phyloP scores from a whole-genome alignment of 2,888 invertebrate species.

The Chymomyza caudatula region DNA sequence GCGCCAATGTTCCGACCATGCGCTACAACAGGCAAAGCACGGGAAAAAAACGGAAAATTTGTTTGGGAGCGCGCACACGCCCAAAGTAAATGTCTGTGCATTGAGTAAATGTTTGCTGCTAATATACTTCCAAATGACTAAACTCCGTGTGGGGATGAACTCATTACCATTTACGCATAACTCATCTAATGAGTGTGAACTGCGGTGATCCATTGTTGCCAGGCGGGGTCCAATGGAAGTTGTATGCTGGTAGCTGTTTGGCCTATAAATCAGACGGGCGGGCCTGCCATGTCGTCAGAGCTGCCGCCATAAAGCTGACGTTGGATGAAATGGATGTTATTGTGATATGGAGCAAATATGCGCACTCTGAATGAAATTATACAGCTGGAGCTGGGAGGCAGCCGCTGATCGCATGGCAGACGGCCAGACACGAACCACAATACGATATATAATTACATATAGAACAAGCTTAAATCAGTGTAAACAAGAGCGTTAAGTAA shows the following conservation, averaged over 20 bases:
- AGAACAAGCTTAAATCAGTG: not conserved
- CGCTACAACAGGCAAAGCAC: no score
- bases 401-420: not conserved
- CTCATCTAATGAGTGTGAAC: not conserved
- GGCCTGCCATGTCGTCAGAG: constrained; percentile 2
- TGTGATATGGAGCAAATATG: not conserved
- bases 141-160: not conserved
- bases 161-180: not conserved
- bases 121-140: not conserved
- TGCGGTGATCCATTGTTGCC: constrained; percentile 4
- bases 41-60: not conserved
- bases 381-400: not conserved
- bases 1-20: no score
- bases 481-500: not conserved
- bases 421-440: not conserved
- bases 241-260: not conserved
- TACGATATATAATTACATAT: not conserved
- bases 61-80: not conserved
- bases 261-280: constrained; percentile 1
- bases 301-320: not conserved
- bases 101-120: not conserved
- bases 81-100: not conserved
- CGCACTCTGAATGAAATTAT: not conserved
- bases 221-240: not conserved
- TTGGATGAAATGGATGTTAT: not conserved